phyloP scores from a whole-genome alignment of 2,888 invertebrate genomes.

The Eupelmus urozonus region DNA sequence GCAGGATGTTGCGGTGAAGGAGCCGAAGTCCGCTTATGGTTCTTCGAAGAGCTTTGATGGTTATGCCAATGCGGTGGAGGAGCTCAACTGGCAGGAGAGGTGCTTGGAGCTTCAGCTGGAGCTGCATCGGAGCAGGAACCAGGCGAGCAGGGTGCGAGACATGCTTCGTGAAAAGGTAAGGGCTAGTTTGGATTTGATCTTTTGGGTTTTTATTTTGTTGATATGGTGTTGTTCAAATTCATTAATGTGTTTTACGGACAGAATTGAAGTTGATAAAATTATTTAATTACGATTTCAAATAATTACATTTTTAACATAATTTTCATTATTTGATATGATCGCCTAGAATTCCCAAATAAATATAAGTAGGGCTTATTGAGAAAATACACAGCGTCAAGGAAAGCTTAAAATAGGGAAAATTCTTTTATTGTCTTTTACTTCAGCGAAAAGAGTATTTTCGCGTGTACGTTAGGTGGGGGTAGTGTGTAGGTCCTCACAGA shows the following conservation, averaged over 20 bases:
- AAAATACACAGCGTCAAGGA: no score
- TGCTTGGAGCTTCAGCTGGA: constrained; percentile 92
- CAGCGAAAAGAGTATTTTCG: no score
- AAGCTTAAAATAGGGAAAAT: no score
- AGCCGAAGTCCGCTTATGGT: constrained; percentile 66
- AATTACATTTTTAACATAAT: neutral
- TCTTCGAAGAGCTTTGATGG: constrained; percentile 74
- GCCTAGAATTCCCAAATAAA: no score
- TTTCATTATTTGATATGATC: no score
- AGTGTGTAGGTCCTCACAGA: no score
- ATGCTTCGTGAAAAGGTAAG: constrained; percentile 94
- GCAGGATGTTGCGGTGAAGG: constrained; percentile 49
- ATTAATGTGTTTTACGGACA: no score
- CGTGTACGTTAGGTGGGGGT: no score
- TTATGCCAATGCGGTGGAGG: constrained; percentile 72
- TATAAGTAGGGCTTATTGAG: no score
- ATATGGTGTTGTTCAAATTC: neutral
- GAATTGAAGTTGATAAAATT: no score
- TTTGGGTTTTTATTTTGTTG: neutral
- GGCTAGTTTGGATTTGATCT: constrained; percentile 25
- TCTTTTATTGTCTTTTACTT: no score
- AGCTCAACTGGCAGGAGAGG: constrained; percentile 92
- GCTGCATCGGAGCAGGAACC: constrained; percentile 90
- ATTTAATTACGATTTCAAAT: no score
- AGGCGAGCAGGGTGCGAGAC: constrained; percentile 91